Conservation (phyloP, 2,113 vertebrate genomes). For the Aspiorhynchus laticeps region DNA sequence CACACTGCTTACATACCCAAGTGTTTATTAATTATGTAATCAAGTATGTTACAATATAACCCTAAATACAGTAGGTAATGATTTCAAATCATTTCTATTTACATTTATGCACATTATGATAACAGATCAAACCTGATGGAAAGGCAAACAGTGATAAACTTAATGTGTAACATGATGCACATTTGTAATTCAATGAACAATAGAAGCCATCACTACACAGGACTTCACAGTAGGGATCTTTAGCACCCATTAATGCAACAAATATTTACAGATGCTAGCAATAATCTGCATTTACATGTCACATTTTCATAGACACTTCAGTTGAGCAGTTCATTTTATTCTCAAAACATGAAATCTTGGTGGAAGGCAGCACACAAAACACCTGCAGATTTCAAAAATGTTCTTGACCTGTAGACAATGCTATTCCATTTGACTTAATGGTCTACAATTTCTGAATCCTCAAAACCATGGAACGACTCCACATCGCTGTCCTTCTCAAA, state of each 20-base stretch:
- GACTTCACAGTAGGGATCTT: background rate
- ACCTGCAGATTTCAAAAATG: background rate
- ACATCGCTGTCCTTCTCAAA: conserved; percentile 82
- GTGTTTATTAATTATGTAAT: conserved; percentile 31
- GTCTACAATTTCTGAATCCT: conserved; percentile 77
- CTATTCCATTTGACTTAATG: background rate
- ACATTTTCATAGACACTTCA: background rate
- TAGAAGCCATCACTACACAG: background rate
- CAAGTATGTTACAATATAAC: background rate
- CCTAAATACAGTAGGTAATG: conserved; percentile 25
- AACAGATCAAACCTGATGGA: conserved; percentile 9
- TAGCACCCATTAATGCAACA: background rate
- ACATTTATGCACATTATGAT: conserved; percentile 15
- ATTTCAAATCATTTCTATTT: conserved; percentile 24
- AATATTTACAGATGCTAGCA: conserved; percentile 18
- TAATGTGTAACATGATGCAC: background rate
- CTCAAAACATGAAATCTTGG: background rate
- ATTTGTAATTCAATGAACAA: background rate
- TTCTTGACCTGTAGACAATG: background rate
- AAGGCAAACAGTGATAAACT: conserved; percentile 6
- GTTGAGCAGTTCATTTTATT: background rate
- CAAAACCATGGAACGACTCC: conserved; percentile 80
- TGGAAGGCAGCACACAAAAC: background rate
- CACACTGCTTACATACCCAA: background rate
- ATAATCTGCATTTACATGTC: background rate